phyloP scores from a whole-genome alignment of 2,888 invertebrate genomes.

The Tolmerus cingulatus region DNA sequence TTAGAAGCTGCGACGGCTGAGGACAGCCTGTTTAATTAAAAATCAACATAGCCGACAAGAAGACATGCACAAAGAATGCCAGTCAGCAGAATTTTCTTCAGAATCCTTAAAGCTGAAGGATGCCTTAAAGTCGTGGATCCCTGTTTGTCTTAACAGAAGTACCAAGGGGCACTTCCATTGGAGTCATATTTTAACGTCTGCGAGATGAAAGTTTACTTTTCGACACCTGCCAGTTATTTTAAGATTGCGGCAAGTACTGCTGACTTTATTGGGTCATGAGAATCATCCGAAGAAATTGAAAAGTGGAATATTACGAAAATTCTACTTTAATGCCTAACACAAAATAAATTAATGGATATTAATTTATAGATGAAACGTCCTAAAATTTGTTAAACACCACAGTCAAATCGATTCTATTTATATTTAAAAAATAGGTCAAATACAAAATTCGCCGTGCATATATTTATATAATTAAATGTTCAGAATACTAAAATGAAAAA shows the following conservation, averaged over 20 bases:
- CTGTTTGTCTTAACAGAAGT: neutral
- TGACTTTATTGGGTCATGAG: neutral
- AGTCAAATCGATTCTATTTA: too few species aligned
- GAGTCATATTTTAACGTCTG: neutral
- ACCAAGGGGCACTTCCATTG: neutral
- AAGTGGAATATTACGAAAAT: neutral
- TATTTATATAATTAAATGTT: too few species aligned
- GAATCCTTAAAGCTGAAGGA: neutral
- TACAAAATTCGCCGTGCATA: too few species aligned
- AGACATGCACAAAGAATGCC: neutral
- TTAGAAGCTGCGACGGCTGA: neutral
- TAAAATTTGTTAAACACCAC: neutral
- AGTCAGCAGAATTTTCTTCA: neutral
- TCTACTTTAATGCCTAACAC: neutral
- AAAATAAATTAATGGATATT: neutral
- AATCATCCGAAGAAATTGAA: neutral
- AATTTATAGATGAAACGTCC: neutral
- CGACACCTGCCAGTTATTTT: neutral
- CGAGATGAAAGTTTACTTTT: neutral
- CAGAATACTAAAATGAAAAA: too few species aligned
- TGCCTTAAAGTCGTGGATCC: neutral
- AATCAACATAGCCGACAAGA: neutral
- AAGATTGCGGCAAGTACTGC: neutral
- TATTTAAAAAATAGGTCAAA: too few species aligned
- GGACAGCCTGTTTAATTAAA: constrained; percentile 2